Conservation (phyloP, 2,113 vertebrate genomes). For the Lynx canadensis region DNA sequence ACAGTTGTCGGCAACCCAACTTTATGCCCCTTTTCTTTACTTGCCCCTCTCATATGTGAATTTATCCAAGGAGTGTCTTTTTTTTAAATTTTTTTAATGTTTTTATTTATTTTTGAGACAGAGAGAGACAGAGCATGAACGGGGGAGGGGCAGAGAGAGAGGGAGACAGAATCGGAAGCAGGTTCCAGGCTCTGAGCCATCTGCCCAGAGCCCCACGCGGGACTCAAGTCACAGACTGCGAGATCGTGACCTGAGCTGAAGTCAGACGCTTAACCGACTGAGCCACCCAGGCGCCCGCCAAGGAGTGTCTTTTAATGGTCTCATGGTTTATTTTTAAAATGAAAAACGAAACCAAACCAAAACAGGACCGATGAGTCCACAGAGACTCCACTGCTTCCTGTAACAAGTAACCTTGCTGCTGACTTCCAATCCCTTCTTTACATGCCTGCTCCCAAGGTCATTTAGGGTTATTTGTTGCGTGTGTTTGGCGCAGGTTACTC, state of each 20-base stretch:
- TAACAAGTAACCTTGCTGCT: too few relatives aligned
- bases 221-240: fast-evolving
- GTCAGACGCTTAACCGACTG: too few relatives aligned
- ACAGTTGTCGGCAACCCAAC: background rate
- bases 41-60: background rate
- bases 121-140: too few relatives aligned
- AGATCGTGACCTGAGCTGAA: too few relatives aligned
- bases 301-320: background rate
- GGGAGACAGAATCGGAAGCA: too few relatives aligned
- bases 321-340: background rate
- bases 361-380: background rate
- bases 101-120: too few relatives aligned
- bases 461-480: background rate
- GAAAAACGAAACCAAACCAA: background rate
- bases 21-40: background rate
- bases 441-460: background rate
- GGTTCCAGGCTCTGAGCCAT: too few relatives aligned
- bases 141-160: too few relatives aligned
- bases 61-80: background rate
- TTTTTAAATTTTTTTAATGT: too few relatives aligned
- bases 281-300: too few relatives aligned
- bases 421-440: background rate
- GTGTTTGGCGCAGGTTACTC: background rate
- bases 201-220: fast-evolving
- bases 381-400: background rate